Conservation (phyloP, 1,140 invertebrate genomes). For the Drosophila mauritiana region DNA sequence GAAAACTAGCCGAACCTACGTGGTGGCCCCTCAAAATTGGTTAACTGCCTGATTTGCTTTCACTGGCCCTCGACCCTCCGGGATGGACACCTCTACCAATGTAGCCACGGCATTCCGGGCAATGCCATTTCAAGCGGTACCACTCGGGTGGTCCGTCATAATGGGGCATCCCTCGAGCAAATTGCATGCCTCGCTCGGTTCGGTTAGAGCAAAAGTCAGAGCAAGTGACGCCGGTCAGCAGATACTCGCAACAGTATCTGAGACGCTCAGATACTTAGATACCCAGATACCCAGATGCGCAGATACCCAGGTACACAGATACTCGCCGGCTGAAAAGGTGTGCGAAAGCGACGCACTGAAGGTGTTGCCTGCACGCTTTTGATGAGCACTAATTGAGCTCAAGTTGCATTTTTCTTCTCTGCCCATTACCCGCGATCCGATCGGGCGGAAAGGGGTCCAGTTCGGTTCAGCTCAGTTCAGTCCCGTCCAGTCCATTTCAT, state of each 20-base stretch:
- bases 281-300: not conserved
- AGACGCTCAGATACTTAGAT: conserved; percentile 1
- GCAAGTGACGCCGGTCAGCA: conserved; percentile 58
- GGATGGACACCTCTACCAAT: conserved; percentile 6
- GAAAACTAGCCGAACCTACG: conserved; percentile 33
- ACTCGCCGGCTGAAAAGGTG: conserved; percentile 34
- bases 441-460: conserved; percentile 1
- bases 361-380: conserved; percentile 82
- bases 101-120: not conserved
- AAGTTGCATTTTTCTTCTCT: conserved; percentile 78
- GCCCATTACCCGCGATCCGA: conserved; percentile 61
- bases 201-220: conserved; percentile 45
- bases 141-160: conserved; percentile 64
- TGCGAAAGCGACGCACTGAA: conserved; percentile 81
- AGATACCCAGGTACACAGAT: conserved; percentile 4
- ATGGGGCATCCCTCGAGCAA: conserved; percentile 58
- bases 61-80: conserved; percentile 31
- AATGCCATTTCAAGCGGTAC: conserved; percentile 4
- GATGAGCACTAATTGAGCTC: conserved; percentile 83
- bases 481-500: too few species aligned
- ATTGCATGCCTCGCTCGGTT: conserved; percentile 57
- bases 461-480: not conserved
- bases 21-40: conserved; percentile 47
- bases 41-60: conserved; percentile 57
- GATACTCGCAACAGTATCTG: conserved; percentile 14